phyloP scores from a whole-genome alignment of 2,888 invertebrate genomes.

The Acronicta alni region DNA sequence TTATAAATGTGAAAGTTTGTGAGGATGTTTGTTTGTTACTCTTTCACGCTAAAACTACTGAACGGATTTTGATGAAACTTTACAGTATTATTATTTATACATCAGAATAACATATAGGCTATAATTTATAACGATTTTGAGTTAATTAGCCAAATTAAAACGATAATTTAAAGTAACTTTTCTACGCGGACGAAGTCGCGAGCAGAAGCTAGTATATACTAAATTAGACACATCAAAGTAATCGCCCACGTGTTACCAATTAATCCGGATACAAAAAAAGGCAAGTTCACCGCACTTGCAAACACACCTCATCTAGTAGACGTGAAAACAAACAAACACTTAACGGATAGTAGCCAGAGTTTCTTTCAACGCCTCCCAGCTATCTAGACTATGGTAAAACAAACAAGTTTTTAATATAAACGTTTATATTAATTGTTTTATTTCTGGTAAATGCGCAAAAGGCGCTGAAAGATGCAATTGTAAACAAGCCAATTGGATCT shows the following conservation, averaged over 20 bases:
- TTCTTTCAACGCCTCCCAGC: constrained; percentile 21
- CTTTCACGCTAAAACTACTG: no score
- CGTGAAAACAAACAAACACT: constrained; percentile 21
- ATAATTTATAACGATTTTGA: no score
- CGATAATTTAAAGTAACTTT: no score
- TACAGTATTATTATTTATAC: no score
- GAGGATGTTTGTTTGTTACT: no score
- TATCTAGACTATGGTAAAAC: constrained; percentile 26
- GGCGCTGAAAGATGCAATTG: constrained; percentile 49
- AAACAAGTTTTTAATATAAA: constrained; percentile 35
- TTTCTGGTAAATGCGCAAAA: constrained; percentile 49
- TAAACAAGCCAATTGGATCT: constrained; percentile 31
- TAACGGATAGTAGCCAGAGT: constrained; percentile 20
- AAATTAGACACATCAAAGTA: no score
- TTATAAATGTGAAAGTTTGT: no score
- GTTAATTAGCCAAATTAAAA: no score
- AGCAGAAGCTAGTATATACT: no score
- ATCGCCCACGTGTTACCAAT: constrained; percentile 1
- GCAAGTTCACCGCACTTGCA: constrained; percentile 37
- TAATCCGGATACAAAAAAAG: not conserved
- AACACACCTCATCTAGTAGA: constrained; percentile 10
- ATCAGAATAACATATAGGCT: no score
- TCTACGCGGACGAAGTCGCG: no score
- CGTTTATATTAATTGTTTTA: constrained; percentile 43
- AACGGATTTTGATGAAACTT: no score